Base-by-base conservation (phyloP, 2,888 invertebrate genomes). In the Drosophila quasianomalipes region DNA sequence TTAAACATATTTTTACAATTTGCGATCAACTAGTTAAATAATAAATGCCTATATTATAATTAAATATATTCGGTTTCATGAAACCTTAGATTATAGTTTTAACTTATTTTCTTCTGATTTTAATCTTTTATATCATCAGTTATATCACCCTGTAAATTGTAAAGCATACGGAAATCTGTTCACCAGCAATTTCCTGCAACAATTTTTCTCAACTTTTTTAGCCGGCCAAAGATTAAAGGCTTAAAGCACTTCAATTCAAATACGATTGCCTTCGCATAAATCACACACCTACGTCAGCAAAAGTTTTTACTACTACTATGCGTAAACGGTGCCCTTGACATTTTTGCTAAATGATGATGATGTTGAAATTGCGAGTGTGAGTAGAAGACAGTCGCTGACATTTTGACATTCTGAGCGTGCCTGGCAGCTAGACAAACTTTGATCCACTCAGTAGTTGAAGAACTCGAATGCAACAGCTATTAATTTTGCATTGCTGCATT, bases 401-500 rank as follows among this genome's bases (percentile, higher is more conserved):
- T 83, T 81, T 49, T 37, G 64, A 53, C 86, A 80, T 81, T 81
- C 47, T 37, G 67, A 55, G 79, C 71, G 49, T 75, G 75, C 69
- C 72, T 66, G 63, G 54, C 69, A 68, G 67, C 26, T 57, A 68
- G 74, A 76, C 69, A 60, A 74, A 72, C 67, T 71, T 81, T 70
- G 57, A 75, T 79, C 65, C 75, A 52, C 54, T 51, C 58, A 26
- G 62, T 26, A 35, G 71, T 73, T 57, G 65, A 58, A 57, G 52
- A 39, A 54, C 53, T 73, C 66, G 65, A 74, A 76, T 86, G 84
- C 82, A 84, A 86, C 82, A 76, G 84, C 84, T 82, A 84, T 84
- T 84, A 84, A 86, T 86, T 79, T 85, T 83, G 86, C 82, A 84
- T 86, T 84, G 82, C 75, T 75, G 81, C 70, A 75, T 64, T 82